Evolutionary conservation across 1,140 invertebrate species (phyloP).

Genomic region (Drosophila pruinosa): DNA sequence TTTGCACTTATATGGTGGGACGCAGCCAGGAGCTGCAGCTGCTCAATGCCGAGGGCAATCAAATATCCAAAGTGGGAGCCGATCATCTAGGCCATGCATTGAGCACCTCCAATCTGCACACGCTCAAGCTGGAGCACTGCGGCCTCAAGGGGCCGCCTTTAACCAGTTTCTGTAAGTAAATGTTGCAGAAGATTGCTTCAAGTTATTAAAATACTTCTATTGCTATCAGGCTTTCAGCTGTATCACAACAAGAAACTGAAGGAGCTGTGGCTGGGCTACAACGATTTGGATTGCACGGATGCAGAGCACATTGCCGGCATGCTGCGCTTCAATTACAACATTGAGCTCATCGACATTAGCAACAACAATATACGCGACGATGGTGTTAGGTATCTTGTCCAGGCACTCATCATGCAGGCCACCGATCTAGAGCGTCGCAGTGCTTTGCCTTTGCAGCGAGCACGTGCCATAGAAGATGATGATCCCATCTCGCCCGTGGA

Average conservation of each 20-base stretch:
- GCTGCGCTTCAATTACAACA: conserved; percentile 87
- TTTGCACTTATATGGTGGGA: conserved; percentile 77
- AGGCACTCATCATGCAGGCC: conserved; percentile 89
- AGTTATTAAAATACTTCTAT: background rate
- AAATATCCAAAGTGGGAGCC: conserved; percentile 73
- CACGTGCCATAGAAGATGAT: conserved; percentile 73
- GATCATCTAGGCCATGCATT: conserved; percentile 71
- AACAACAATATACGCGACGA: conserved; percentile 90
- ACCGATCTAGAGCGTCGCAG: conserved; percentile 69
- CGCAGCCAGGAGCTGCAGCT: conserved; percentile 73
- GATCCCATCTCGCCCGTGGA: conserved; percentile 64
- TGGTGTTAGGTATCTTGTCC: conserved; percentile 88
- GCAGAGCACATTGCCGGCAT: conserved; percentile 90
- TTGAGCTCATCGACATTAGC: conserved; percentile 91
- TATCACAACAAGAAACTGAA: conserved; percentile 91
- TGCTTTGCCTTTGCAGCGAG: conserved; percentile 61
- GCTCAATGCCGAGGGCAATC: conserved; percentile 77
- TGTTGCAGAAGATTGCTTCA: too few species aligned
- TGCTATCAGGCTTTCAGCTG: conserved; percentile 88
- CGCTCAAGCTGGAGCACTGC: conserved; percentile 90
- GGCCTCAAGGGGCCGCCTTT: conserved; percentile 87
- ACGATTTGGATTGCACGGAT: conserved; percentile 89
- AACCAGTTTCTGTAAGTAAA: conserved; percentile 86
- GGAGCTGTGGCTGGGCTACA: conserved; percentile 93
- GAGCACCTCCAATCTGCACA: conserved; percentile 87